These are phyloP conservation scores for Danaus plexippus DNA, from an alignment of 1,140 invertebrate species.

Conservation along the genomic window DNA sequence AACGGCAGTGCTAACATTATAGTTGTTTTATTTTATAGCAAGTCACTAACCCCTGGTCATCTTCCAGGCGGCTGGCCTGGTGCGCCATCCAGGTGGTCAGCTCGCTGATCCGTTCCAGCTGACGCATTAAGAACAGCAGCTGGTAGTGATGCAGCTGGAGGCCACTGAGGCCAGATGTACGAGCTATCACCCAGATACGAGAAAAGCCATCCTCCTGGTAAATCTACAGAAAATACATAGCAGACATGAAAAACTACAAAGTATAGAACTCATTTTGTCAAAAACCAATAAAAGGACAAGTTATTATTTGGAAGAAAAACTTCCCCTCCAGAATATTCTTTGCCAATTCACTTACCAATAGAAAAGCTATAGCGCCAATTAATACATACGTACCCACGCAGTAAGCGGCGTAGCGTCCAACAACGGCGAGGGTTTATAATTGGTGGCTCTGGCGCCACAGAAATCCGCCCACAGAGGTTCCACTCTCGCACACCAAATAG, in stretches of 20 bases:
- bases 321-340: no score
- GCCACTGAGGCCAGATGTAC: slow-evolving; percentile 85
- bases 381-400: slow-evolving; percentile 37
- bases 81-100: slow-evolving; percentile 84
- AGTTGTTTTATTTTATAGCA: no score
- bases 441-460: slow-evolving; percentile 81
- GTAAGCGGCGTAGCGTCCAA: slow-evolving; percentile 92
- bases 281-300: no score
- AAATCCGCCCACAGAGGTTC: slow-evolving; percentile 96
- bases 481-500: slow-evolving; percentile 89
- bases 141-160: slow-evolving; percentile 95
- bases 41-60: slow-evolving; percentile 33
- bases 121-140: slow-evolving; percentile 87
- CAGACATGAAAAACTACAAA: not conserved
- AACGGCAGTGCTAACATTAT: no score
- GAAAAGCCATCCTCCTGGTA: slow-evolving; percentile 54
- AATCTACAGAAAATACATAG: slow-evolving; percentile 25
- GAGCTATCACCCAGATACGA: slow-evolving; percentile 73
- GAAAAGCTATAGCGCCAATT: no score
- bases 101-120: slow-evolving; percentile 86
- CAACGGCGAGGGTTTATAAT: slow-evolving; percentile 85
- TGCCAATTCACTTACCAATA: no score
- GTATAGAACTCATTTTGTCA: no score
- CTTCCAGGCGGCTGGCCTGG: slow-evolving; percentile 77
- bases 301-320: no score